phyloP scores from a whole-genome alignment of 2,797 vertebrate species.

The Alosa sapidissima region DNA sequence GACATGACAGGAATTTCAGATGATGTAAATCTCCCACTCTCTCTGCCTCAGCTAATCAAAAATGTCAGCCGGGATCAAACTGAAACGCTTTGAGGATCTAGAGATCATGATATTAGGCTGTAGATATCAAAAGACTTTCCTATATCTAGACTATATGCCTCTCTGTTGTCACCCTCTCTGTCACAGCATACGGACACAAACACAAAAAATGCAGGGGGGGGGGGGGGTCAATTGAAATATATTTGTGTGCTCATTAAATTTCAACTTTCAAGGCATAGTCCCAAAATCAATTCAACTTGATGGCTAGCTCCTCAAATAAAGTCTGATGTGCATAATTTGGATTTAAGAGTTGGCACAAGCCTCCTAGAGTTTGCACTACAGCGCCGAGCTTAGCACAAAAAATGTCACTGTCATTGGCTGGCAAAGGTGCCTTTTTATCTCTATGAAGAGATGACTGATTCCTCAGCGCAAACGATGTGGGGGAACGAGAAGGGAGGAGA shows the following conservation, averaged over 20 bases:
- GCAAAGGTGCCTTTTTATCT: constrained; percentile 10
- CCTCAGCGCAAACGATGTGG: not conserved
- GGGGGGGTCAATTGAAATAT: not conserved
- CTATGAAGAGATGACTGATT: not conserved
- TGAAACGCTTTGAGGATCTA: constrained; percentile 13
- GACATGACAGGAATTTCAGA: constrained; percentile 15
- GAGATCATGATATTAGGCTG: constrained; percentile 18
- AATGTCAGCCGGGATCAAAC: not conserved
- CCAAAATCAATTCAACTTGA: constrained; percentile 2
- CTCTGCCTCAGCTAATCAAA: constrained; percentile 17
- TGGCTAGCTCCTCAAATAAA: constrained; percentile 6
- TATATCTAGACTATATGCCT: not conserved
- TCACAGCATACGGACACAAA: not conserved
- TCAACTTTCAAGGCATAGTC: not conserved
- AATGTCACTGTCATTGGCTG: constrained; percentile 12
- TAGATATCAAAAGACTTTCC: constrained; percentile 5
- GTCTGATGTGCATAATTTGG: not conserved
- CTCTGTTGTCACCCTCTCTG: not conserved
- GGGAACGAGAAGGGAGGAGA: not conserved
- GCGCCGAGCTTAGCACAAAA: not conserved
- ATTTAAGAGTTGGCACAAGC: constrained; percentile 9
- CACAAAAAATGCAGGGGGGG: not conserved
- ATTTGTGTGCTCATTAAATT: constrained; percentile 19
- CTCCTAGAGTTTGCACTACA: not conserved
- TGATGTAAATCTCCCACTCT: constrained; percentile 7